Evolutionary conservation across 2,113 vertebrate genomes (phyloP).

Genomic region (Burhinus bistriatus): DNA sequence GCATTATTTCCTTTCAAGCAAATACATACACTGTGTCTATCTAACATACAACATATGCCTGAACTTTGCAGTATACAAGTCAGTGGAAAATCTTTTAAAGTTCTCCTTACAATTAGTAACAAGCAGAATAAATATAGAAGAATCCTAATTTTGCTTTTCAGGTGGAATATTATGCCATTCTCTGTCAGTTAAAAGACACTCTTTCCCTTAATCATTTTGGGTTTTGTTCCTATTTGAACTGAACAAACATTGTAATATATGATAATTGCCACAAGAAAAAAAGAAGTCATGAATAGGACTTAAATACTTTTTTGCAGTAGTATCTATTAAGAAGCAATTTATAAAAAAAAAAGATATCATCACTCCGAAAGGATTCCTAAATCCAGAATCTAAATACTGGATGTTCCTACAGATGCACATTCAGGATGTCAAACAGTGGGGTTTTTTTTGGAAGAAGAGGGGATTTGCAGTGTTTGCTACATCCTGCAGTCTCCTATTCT

Average conservation of each 20-base stretch:
- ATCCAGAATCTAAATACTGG: not conserved
- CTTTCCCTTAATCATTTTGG: not conserved
- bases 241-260: not conserved
- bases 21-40: not conserved
- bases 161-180: not conserved
- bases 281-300: not conserved
- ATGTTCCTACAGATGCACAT: not conserved
- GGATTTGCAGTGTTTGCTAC: not conserved
- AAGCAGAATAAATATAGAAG: not conserved
- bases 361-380: not conserved
- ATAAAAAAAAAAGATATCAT: not conserved
- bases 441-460: not conserved
- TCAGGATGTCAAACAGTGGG: not conserved
- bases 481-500: not conserved
- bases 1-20: constrained; percentile 27
- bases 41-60: not conserved
- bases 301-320: not conserved
- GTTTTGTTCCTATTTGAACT: not conserved
- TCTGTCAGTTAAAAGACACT: not conserved
- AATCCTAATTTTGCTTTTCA: not conserved
- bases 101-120: not conserved
- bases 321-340: not conserved
- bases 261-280: not conserved
- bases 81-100: not conserved
- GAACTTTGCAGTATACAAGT: not conserved